A percentile compares a stretch with the other conserved stretches of the same genome.
Conservation (phyloP, 2,888 invertebrate species). For the Ormyrus labotus region DNA sequence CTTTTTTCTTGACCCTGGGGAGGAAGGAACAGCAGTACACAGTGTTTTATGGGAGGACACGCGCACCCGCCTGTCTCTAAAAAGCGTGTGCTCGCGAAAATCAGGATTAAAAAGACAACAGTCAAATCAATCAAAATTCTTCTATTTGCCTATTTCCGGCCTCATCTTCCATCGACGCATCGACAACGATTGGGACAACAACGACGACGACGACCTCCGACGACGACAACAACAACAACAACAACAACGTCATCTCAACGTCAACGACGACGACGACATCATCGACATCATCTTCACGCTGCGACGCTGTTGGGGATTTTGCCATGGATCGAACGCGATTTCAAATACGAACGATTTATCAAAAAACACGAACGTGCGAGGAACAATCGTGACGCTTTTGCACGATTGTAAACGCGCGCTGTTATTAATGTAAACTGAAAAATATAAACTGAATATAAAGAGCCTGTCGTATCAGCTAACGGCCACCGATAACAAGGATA, state of each 20-base stretch:
- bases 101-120: background rate
- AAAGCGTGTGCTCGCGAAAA: too few species aligned
- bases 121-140: slow-evolving; percentile 71
- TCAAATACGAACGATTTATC: background rate
- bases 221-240: slow-evolving; percentile 14
- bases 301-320: too few species aligned
- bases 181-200: slow-evolving; percentile 49
- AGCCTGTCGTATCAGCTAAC: slow-evolving; percentile 76
- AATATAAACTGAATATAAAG: slow-evolving; percentile 59
- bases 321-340: slow-evolving; percentile 10
- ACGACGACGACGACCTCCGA: slow-evolving; percentile 54
- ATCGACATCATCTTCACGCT: slow-evolving; percentile 45
- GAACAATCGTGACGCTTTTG: too few species aligned
- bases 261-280: slow-evolving; percentile 44
- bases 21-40: slow-evolving; percentile 1
- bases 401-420: too few species aligned
- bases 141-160: slow-evolving; percentile 74
- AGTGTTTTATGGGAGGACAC: background rate
- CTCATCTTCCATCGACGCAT: background rate
- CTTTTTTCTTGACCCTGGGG: background rate
- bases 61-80: background rate
- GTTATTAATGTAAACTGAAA: background rate
- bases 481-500: slow-evolving; percentile 76
- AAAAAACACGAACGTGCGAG: too few species aligned
- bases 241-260: slow-evolving; percentile 23